Base-by-base conservation (phyloP, 2,888 invertebrate species). In the Podotricha telesiphe region DNA sequence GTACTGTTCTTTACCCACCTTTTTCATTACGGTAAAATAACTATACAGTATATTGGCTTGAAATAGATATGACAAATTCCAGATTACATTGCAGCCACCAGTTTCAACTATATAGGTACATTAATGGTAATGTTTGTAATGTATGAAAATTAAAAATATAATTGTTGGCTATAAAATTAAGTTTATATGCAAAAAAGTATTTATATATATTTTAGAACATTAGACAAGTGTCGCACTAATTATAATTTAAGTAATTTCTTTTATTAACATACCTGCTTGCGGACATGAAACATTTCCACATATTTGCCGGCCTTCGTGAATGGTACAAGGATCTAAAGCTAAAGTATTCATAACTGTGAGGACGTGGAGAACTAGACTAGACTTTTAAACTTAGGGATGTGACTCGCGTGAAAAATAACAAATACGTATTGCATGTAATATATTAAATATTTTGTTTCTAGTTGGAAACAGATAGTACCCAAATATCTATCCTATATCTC, bases 261-360 rank as follows among this genome's bases (percentile, higher is more conserved):
- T 67, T 67, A 69, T 69, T 63, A 56, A 67, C 66, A 53, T 47
- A 69, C 64, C 68, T 69, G 40, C 63, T 68, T 51, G 63, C 59
- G 64, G 69, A 67, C 61, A 61, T 67, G 71, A 69, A 69, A 71
- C 61, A 65, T 69, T 69, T 71, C 69, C 59, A 71, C 67, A 64
- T 69, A 67, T 69, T 67, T 69, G 64, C 67, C 47, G 62, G 55
- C 59, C 64, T 67, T 55, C 64, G 61, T 69, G 69, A 71, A 71
- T 67, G 56, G 71, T 66, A 42, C 69, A 61, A 69, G 69, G 69
- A 71, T 69, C 69, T 67, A 69, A 79, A 82, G 78, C 79, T 87
- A 76, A 86, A 86, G 85, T 86, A 87, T 85, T 88, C 86, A 89
- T 87, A 86, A 83, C 82, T 78, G 75, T 77, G 51, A 65, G 56